A percentile compares a stretch with the other conserved stretches of the same genome.
Conservation (phyloP, 2,888 invertebrate species). For the Agapetus fuscipes region DNA sequence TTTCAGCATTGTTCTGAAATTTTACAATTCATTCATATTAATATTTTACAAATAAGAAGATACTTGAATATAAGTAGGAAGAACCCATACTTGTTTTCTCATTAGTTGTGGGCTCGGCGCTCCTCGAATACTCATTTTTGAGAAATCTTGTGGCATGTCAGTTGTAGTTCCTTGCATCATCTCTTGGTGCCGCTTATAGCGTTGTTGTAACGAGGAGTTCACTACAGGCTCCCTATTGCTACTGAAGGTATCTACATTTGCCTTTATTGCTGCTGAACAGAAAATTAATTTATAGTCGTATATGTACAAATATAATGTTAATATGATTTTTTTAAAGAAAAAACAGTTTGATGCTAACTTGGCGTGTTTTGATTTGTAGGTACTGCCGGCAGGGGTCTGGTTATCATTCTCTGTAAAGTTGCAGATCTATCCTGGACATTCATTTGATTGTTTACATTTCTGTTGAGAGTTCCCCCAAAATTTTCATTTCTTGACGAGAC, state of each 20-base stretch:
- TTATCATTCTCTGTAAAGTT: constrained; percentile 17
- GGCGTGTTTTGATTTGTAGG: constrained; percentile 16
- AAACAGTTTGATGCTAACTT: no score
- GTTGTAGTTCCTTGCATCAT: constrained; percentile 29
- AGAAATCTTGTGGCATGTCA: constrained; percentile 16
- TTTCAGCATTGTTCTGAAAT: background rate
- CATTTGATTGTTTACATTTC: constrained; percentile 13
- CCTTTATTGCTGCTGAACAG: background rate
- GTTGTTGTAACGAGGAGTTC: constrained; percentile 35
- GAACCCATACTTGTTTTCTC: no score
- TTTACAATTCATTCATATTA: background rate
- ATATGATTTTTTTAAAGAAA: no score
- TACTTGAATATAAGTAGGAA: constrained; percentile 46
- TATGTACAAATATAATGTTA: no score
- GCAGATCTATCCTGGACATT: constrained; percentile 13
- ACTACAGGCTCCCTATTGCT: background rate
- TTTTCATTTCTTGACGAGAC: constrained; percentile 19
- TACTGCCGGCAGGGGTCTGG: constrained; percentile 21
- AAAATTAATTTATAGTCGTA: no score
- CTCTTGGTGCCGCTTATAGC: constrained; percentile 49
- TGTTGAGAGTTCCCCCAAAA: constrained; percentile 18
- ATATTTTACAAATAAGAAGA: background rate
- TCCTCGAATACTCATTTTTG: constrained; percentile 16
- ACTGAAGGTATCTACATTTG: background rate
- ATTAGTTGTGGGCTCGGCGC: no score